phyloP scores from a whole-genome alignment of 2,797 vertebrate species.

The Aotus griseimembra region DNA sequence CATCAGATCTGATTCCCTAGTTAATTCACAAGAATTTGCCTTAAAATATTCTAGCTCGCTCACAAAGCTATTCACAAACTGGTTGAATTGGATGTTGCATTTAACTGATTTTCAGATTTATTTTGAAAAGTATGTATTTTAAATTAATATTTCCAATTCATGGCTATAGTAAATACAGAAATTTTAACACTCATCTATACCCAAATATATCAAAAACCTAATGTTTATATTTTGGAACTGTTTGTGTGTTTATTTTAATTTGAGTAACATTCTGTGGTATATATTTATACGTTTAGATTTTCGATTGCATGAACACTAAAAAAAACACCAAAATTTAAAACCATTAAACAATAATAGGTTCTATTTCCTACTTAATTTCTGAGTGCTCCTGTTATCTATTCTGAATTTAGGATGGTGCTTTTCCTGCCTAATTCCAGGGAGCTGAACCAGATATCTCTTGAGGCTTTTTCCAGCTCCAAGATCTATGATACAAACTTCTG shows the following conservation, averaged over 20 bases:
- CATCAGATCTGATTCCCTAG: conserved; percentile 66
- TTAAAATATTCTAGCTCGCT: conserved; percentile 60
- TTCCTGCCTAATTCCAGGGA: neutral
- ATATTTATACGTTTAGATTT: conserved; percentile 10
- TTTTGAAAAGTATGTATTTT: conserved; percentile 62
- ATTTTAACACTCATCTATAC: neutral
- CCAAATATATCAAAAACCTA: neutral
- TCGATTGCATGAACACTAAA: neutral
- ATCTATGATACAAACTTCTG: neutral
- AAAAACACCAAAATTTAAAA: conserved; percentile 44
- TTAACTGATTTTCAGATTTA: conserved; percentile 67
- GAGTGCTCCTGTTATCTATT: neutral
- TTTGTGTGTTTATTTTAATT: conserved; percentile 37
- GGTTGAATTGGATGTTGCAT: conserved; percentile 47
- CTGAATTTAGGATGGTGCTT: conserved; percentile 17
- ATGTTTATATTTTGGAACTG: conserved; percentile 33
- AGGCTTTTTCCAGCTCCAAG: neutral
- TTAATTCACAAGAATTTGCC: conserved; percentile 63
- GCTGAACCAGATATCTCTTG: neutral
- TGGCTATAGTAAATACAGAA: conserved; percentile 33
- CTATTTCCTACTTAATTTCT: conserved; percentile 11
- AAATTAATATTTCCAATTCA: conserved; percentile 60
- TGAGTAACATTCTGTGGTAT: conserved; percentile 1
- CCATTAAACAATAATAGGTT: neutral
- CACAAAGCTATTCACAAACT: conserved; percentile 60